Conservation (phyloP, 92 coral and sea anemone species). For the Phenganax marumi region DNA sequence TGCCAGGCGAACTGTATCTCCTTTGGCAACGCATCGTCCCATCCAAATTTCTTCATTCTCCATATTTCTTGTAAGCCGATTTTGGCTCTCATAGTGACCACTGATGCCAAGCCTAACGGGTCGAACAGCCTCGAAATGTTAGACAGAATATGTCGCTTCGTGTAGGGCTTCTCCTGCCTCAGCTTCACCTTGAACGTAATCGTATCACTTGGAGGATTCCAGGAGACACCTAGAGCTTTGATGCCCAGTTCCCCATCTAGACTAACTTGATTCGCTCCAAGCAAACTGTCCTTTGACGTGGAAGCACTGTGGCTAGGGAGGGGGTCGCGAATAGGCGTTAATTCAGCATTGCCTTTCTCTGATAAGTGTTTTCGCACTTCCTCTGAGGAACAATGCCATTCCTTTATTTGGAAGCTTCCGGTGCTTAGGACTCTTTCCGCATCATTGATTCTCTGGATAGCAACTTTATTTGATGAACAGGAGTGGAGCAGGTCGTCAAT, state of each 20-base stretch:
- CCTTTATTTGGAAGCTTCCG: neutral
- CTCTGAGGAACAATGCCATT: neutral
- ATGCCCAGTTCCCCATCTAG: neutral
- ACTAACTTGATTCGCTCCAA: neutral
- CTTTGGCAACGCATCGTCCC: neutral
- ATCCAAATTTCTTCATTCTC: no score
- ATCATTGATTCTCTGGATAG: neutral
- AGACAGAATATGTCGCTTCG: neutral
- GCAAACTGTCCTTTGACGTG: no score
- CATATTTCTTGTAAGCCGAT: no score
- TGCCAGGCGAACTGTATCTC: neutral
- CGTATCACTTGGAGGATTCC: neutral
- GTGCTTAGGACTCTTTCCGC: neutral
- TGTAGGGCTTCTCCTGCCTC: neutral
- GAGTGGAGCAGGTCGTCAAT: neutral
- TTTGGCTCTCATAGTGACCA: conserved; percentile 1
- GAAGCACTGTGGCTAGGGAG: no score
- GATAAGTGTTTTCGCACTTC: neutral
- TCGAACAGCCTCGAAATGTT: neutral
- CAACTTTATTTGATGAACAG: neutral
- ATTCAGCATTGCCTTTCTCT: no score
- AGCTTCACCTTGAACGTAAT: conserved; percentile 1
- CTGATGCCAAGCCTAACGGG: neutral
- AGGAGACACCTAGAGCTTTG: neutral
- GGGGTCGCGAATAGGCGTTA: no score